Conservation (phyloP, 2,113 vertebrate species). For the Urocynchramus pylzowi region DNA sequence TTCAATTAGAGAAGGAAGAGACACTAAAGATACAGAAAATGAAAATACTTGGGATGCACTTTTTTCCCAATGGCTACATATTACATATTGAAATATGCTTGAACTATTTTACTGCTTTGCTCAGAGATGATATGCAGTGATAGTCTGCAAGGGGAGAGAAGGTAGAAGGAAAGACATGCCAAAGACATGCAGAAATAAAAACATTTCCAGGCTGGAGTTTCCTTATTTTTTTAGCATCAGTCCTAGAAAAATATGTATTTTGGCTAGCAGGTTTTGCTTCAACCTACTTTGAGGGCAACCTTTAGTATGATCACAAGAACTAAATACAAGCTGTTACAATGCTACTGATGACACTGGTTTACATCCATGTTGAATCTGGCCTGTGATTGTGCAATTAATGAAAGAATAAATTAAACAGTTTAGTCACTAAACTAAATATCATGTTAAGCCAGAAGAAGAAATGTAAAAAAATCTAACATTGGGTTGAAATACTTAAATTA, state of each 20-base stretch:
- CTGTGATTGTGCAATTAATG: background rate
- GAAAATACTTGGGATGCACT: background rate
- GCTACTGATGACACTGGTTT: background rate
- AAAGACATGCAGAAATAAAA: slow-evolving; percentile 35
- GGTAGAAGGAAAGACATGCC: slow-evolving; percentile 5
- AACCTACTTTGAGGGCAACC: background rate
- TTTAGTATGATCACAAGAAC: background rate
- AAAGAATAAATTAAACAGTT: slow-evolving; percentile 12
- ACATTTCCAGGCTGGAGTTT: slow-evolving; percentile 2
- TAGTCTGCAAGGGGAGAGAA: background rate
- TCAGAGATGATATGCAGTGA: background rate
- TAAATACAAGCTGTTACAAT: background rate
- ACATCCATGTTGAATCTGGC: background rate
- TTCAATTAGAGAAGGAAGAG: background rate
- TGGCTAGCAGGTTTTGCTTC: background rate
- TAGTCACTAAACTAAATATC: background rate
- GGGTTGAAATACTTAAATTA: background rate
- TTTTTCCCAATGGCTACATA: background rate
- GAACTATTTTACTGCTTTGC: background rate
- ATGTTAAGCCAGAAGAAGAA: background rate
- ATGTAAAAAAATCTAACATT: background rate
- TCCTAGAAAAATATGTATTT: slow-evolving; percentile 51
- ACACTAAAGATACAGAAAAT: background rate
- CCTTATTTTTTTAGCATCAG: slow-evolving; percentile 9
- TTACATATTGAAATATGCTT: background rate